Conservation (phyloP, 2,113 vertebrate species). For the Microcebus griseorufus region DNA sequence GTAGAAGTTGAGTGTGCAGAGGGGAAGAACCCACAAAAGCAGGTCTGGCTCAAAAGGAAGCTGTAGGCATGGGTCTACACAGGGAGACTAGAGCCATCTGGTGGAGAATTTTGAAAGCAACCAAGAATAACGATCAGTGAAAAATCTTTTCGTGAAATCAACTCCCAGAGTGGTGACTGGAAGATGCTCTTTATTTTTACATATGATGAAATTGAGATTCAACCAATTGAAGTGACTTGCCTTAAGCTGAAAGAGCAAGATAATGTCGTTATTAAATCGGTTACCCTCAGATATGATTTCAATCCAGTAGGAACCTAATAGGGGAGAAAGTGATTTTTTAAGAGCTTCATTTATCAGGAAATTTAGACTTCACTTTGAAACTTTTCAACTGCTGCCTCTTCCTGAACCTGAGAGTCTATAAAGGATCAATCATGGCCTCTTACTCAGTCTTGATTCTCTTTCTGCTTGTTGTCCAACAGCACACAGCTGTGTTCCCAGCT, state of each 20-base stretch:
- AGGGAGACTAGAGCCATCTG: slow-evolving; percentile 38
- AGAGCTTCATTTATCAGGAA: neutral
- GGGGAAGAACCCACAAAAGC: neutral
- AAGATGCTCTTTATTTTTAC: slow-evolving; percentile 42
- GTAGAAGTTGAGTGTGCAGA: neutral
- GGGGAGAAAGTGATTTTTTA: neutral
- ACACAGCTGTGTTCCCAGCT: neutral
- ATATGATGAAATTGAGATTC: slow-evolving; percentile 13
- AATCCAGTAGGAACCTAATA: neutral
- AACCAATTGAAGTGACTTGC: neutral
- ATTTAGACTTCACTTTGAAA: neutral
- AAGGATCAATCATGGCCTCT: neutral
- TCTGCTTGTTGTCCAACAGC: neutral
- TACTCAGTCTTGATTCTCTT: neutral
- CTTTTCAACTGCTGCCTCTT: neutral
- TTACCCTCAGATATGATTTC: neutral
- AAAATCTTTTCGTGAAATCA: slow-evolving; percentile 21
- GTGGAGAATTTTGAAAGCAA: slow-evolving; percentile 40
- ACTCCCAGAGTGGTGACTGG: neutral
- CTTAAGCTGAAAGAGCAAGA: neutral
- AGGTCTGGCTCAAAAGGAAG: neutral
- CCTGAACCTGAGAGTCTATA: neutral
- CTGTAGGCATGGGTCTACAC: neutral
- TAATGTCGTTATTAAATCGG: neutral
- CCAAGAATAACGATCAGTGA: neutral